Evolutionary conservation across 1,140 invertebrate species (phyloP).

Genomic region (Bombus consobrinus): DNA sequence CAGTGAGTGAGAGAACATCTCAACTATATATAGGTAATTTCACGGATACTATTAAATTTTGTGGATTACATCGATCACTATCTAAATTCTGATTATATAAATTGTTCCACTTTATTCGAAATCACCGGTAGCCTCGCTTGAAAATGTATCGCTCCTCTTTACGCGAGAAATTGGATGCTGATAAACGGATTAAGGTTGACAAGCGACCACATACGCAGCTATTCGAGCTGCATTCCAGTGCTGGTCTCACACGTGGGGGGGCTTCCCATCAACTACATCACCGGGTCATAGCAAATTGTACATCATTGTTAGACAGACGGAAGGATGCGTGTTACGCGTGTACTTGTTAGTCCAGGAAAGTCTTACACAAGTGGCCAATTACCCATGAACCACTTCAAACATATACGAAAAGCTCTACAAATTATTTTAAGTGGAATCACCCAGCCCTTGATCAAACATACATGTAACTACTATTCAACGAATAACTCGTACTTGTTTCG

Average conservation of each 20-base stretch:
- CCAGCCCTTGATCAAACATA: background rate
- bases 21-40: background rate
- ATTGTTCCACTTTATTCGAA: background rate
- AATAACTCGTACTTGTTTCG: background rate
- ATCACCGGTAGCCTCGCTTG: background rate
- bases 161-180: conserved; percentile 31
- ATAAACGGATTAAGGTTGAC: conserved; percentile 58
- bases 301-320: conserved; percentile 1
- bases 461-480: background rate
- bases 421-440: background rate
- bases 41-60: too few relatives aligned
- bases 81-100: background rate
- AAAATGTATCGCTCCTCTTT: background rate
- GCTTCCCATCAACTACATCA: conserved; percentile 25
- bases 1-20: background rate
- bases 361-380: background rate
- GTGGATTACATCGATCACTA: background rate
- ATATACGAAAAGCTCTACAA: background rate
- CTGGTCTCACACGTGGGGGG: conserved; percentile 31
- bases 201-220: conserved; percentile 28
- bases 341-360: conserved; percentile 21
- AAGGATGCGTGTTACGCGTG: conserved; percentile 13
- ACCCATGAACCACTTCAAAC: background rate
- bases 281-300: conserved; percentile 41
- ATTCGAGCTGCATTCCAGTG: conserved; percentile 47